Evolutionary conservation across 2,113 vertebrate genomes (phyloP), one percentile per base, ranked within the genome.

Genomic region (Tachysurus fulvidraco): DNA sequence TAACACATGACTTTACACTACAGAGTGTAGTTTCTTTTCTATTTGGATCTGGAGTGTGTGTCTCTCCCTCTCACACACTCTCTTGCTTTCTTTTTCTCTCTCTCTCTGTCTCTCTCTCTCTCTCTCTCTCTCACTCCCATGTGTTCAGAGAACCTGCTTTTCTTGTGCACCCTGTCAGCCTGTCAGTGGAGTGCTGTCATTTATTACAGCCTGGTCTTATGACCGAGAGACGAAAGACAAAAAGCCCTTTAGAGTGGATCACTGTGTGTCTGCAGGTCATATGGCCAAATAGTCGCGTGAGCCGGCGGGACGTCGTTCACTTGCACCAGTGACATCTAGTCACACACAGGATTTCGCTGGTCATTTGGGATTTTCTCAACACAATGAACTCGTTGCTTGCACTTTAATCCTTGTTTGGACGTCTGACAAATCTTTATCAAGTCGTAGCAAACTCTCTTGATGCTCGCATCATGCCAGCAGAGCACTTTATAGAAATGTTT

Each of bases 181-280:
- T 25, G 55, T 59, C 54, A 74, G 62, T 59, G 30, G 36, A 36
- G n/a, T 16, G 3, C 65, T 41, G 60, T 46, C 41, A 52, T 9
- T 87, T 41, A 30, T 52, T 50, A 81, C 16, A 41, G 64, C 23
- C 86, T 80, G 64, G 73, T 88, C 84, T 83, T 62, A 74, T 86
- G 62, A 85, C 73, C 11, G 0, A 19, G 21, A 78, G 23, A 44
- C 46, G 3, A 46, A 81, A 79, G 41, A 88, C 83, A 89, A 87
- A 89, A 87, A 85, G 54, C 16, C 78, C 30, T 50, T 60, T 60
- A 50, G 78, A 71, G 30, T 25, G 85, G 82, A 60, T 77, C 79
- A 64, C 46, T 86, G 44, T 52, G 67, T 9, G 25, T 80, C 84
- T 60, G 65, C 25, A 41, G 25, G 73, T 89, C 88, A 87, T 84